Evolutionary conservation across 2,888 invertebrate species (phyloP).

Genomic region (Patella ulyssiponensis): DNA sequence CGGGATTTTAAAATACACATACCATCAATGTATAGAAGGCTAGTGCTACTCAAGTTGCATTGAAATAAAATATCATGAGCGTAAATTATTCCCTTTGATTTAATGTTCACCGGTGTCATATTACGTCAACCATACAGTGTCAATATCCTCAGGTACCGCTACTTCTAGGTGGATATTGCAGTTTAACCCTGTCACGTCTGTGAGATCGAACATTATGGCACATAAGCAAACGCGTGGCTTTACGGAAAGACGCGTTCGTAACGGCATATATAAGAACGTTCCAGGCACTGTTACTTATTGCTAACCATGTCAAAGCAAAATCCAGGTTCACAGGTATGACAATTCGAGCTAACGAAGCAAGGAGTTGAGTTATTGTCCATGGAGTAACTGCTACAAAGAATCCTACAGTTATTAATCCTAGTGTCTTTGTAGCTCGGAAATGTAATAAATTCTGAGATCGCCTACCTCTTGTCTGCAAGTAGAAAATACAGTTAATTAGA

Average conservation of each 20-base stretch:
- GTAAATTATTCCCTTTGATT: too few species aligned
- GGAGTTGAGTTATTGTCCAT: constrained; percentile 42
- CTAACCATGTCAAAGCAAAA: constrained; percentile 44
- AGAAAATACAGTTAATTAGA: too few species aligned
- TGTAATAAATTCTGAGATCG: constrained; percentile 17
- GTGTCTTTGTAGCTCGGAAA: constrained; percentile 41
- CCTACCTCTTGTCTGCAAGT: background rate
- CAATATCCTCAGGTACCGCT: background rate
- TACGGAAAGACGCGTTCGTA: constrained; percentile 43
- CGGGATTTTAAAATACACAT: too few species aligned
- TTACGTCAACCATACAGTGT: too few species aligned
- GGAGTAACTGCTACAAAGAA: constrained; percentile 46
- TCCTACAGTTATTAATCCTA: constrained; percentile 43
- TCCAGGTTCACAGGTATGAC: constrained; percentile 38
- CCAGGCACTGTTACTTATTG: constrained; percentile 48
- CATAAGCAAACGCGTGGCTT: constrained; percentile 34
- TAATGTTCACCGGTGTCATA: too few species aligned
- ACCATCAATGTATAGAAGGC: too few species aligned
- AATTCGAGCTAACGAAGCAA: constrained; percentile 35
- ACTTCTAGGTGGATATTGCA: constrained; percentile 2
- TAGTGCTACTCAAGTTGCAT: too few species aligned
- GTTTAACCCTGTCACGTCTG: background rate
- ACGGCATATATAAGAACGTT: constrained; percentile 43
- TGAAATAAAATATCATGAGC: too few species aligned
- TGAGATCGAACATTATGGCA: constrained; percentile 18